Evolutionary conservation across 2,888 invertebrate genomes (phyloP).

Genomic region (Ceriagrion tenellum): DNA sequence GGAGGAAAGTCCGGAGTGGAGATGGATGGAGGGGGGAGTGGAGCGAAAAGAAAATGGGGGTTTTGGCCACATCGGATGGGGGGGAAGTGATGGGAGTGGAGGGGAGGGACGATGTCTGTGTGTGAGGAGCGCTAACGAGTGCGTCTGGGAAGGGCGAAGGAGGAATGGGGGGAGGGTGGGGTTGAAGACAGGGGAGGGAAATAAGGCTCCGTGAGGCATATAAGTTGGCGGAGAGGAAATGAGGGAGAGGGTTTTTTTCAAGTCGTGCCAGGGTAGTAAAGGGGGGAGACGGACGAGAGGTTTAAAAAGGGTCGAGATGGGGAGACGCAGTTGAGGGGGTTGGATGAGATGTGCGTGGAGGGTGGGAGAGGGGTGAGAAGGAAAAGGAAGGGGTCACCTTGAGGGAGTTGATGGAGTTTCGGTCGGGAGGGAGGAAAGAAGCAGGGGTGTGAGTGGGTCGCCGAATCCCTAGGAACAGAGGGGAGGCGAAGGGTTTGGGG

Average conservation of each 20-base stretch:
- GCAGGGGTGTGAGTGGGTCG: neutral
- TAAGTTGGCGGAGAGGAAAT: conserved; percentile 29
- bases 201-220: conserved; percentile 37
- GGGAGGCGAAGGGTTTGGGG: neutral
- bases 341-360: neutral
- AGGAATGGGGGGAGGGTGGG: neutral
- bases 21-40: neutral
- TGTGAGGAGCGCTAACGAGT: conserved; percentile 52
- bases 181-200: neutral
- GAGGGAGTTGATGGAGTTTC: conserved; percentile 12
- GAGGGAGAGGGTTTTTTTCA: neutral
- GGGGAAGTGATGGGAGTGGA: neutral
- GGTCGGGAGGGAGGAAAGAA: conserved; percentile 37
- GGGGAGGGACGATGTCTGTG: neutral
- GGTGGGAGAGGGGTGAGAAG: neutral
- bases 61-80: neutral
- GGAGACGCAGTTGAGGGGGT: neutral
- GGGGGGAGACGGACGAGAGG: neutral
- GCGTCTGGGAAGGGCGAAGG: conserved; percentile 8
- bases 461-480: conserved; percentile 10
- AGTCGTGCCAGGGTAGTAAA: neutral
- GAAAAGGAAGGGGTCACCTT: neutral
- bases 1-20: neutral
- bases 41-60: conserved; percentile 12
- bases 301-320: neutral